phyloP scores from a whole-genome alignment of 2,797 vertebrate species.

The Bovichtus variegatus region DNA sequence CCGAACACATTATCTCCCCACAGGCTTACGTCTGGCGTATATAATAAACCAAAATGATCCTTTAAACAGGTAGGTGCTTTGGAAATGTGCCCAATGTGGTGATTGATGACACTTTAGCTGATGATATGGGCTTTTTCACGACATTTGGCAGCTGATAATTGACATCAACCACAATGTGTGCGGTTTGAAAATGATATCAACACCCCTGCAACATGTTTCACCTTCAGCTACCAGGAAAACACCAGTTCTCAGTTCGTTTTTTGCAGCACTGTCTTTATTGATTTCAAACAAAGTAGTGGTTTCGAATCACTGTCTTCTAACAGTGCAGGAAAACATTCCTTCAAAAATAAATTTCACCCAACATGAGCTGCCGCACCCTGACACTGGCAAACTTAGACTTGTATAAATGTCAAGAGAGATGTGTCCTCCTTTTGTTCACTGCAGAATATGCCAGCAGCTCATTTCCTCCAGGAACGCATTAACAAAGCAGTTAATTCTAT shows the following conservation, averaged over 20 bases:
- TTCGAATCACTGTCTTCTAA: conserved; percentile 37
- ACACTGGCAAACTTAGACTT: conserved; percentile 79
- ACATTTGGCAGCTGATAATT: conserved; percentile 2
- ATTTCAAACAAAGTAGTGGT: conserved; percentile 39
- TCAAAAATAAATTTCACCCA: conserved; percentile 77
- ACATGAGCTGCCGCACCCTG: conserved; percentile 74
- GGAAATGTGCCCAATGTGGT: background rate
- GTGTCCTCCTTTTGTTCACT: conserved; percentile 84
- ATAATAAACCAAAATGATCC: background rate
- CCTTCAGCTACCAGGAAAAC: conserved; percentile 34
- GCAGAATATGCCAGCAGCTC: conserved; percentile 80
- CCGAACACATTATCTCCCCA: too few relatives aligned
- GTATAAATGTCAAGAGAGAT: conserved; percentile 84
- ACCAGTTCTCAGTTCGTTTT: background rate
- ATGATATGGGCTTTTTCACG: background rate
- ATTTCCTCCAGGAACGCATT: conserved; percentile 86
- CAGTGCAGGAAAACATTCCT: conserved; percentile 75
- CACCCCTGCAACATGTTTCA: conserved; percentile 6
- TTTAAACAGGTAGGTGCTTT: background rate
- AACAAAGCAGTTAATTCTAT: conserved; percentile 88
- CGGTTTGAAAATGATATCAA: background rate
- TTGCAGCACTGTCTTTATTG: conserved; percentile 27
- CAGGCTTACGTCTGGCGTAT: too few relatives aligned
- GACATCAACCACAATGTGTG: background rate
- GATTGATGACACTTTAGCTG: background rate